These are phyloP conservation scores for Hippolais icterina DNA, from an alignment of 2,113 vertebrate species.

Conservation along the genomic window DNA sequence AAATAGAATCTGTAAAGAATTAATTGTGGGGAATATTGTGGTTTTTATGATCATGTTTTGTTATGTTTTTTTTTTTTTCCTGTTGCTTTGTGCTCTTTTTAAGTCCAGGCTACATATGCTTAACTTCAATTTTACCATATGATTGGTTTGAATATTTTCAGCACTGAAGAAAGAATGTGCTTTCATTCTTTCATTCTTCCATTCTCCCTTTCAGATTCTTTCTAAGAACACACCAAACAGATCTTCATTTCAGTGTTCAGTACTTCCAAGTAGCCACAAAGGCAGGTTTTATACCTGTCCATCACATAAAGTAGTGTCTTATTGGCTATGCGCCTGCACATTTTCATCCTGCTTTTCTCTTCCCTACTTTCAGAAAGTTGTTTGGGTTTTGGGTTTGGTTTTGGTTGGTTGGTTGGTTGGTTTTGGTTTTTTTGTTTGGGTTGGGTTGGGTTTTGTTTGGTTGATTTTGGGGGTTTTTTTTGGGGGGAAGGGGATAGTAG, in stretches of 20 bases:
- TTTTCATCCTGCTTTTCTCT: background rate
- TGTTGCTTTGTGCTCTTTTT: background rate
- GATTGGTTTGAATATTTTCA: background rate
- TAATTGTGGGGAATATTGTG: fast-evolving
- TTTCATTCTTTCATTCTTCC: background rate
- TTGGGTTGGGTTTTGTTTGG: background rate
- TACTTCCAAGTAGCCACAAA: background rate
- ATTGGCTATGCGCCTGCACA: background rate
- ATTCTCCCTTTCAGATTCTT: background rate
- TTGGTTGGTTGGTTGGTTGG: no score
- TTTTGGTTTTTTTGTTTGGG: background rate
- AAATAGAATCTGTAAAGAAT: background rate
- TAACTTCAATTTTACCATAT: background rate
- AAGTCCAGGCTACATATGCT: background rate
- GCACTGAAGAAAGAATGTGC: background rate
- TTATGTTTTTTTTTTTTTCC: background rate
- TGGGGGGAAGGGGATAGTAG: fast-evolving
- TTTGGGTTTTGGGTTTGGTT: no score
- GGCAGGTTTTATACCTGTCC: background rate
- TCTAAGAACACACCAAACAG: background rate
- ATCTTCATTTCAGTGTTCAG: background rate
- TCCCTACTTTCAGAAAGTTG: background rate
- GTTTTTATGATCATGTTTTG: background rate
- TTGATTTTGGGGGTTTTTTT: background rate
- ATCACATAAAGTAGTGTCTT: background rate